A percentile compares a stretch with the other conserved stretches of the same genome.
These are phyloP conservation scores for Lasioglossum leucozonium DNA, from an alignment of 2,888 invertebrate genomes.

Conservation along the genomic window DNA sequence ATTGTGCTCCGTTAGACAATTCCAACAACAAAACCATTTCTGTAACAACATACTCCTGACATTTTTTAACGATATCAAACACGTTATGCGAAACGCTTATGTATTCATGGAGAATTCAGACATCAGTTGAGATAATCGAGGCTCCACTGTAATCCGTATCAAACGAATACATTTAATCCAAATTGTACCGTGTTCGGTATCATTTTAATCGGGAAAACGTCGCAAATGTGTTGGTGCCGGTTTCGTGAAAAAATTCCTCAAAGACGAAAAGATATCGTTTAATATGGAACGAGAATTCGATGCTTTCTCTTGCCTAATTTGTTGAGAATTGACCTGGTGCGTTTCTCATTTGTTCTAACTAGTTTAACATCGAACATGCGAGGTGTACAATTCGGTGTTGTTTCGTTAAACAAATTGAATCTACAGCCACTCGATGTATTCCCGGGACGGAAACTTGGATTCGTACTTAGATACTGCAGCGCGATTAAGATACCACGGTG, in stretches of 20 bases:
- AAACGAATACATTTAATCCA: rapidly evolving
- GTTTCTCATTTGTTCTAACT: background rate
- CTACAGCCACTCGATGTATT: background rate
- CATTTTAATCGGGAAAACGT: background rate
- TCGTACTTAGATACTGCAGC: background rate
- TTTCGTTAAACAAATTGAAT: background rate
- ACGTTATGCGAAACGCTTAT: too few species aligned
- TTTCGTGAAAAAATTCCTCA: too few species aligned
- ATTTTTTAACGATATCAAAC: too few species aligned
- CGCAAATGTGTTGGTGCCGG: background rate
- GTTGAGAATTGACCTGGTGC: background rate
- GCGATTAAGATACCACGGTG: background rate
- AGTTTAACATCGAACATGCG: background rate
- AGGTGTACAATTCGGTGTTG: background rate
- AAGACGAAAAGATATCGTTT: background rate
- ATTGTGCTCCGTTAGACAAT: too few species aligned
- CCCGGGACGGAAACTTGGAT: background rate
- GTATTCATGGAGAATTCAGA: background rate
- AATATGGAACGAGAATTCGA: background rate
- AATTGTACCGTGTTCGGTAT: too few species aligned
- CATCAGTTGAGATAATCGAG: background rate
- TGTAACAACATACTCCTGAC: background rate
- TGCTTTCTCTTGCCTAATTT: background rate
- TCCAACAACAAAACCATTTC: too few species aligned
- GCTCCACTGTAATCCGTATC: background rate